A percentile compares a stretch with the other conserved stretches of the same genome.
These are phyloP conservation scores for Melitaea cinxia DNA, from an alignment of 1,140 invertebrate species.

Conservation along the genomic window DNA sequence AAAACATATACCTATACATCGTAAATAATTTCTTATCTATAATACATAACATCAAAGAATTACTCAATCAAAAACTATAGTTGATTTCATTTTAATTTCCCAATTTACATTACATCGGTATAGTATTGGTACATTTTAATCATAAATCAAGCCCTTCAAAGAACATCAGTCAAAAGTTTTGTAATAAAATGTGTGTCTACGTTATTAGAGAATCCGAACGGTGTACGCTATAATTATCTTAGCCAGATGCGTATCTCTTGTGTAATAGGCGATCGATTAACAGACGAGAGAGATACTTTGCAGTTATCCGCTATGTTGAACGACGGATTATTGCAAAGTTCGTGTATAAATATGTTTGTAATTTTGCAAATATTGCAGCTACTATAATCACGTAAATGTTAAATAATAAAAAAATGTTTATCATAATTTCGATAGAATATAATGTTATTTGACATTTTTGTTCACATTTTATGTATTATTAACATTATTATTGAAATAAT, in stretches of 20 bases:
- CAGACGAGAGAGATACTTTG: background rate
- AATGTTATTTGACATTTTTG: too few species aligned
- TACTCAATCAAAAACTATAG: too few species aligned
- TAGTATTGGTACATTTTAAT: conserved; percentile 2
- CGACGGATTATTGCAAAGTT: background rate
- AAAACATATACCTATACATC: too few species aligned
- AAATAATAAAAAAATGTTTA: too few species aligned
- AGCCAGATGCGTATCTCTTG: conserved; percentile 22
- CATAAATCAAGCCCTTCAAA: conserved; percentile 15
- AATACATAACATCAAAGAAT: too few species aligned
- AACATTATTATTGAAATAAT: too few species aligned
- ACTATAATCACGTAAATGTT: too few species aligned
- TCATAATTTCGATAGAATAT: too few species aligned
- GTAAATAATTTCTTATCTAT: too few species aligned
- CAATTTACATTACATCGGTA: too few species aligned
- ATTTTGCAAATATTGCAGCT: background rate
- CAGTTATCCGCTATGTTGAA: background rate
- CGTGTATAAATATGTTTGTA: background rate
- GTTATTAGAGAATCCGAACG: conserved; percentile 18
- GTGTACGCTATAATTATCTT: conserved; percentile 15
- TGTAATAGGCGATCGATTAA: background rate
- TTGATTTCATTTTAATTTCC: too few species aligned
- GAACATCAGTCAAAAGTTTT: conserved; percentile 8
- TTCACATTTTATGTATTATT: too few species aligned
- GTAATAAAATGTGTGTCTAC: conserved; percentile 11